These are phyloP conservation scores for Eristalis arbustorum DNA, from an alignment of 2,888 invertebrate genomes.

Conservation along the genomic window DNA sequence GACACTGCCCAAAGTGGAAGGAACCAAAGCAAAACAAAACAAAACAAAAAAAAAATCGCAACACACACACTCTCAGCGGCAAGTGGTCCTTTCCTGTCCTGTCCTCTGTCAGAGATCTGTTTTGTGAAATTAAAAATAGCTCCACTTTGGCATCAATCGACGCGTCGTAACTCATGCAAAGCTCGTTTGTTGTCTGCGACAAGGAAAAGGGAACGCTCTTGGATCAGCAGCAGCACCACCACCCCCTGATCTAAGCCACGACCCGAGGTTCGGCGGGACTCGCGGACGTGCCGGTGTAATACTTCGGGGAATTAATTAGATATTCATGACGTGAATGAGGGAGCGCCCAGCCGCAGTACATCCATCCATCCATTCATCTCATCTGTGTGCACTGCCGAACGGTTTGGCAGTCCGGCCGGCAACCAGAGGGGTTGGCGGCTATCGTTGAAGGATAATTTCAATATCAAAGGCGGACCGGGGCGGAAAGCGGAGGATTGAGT, in stretches of 20 bases:
- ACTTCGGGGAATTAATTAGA: constrained; percentile 68
- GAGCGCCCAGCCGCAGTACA: constrained; percentile 51
- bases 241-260: neutral
- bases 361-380: constrained; percentile 47
- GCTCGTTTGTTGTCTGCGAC: neutral
- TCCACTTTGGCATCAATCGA: constrained; percentile 46
- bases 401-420: neutral
- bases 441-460: constrained; percentile 56
- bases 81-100: neutral
- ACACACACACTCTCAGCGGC: neutral
- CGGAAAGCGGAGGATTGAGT: constrained; percentile 42
- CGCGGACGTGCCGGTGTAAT: constrained; percentile 62
- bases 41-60: neutral
- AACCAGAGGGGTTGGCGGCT: neutral
- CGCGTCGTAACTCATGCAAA: constrained; percentile 42
- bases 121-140: neutral
- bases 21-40: neutral
- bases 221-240: neutral
- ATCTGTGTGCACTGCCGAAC: constrained; percentile 5
- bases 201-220: neutral
- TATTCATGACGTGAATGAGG: constrained; percentile 68
- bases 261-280: constrained; percentile 42
- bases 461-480: constrained; percentile 44
- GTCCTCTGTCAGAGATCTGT: neutral
- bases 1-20: constrained; percentile 40